A percentile compares a stretch with the other conserved stretches of the same genome.
Conservation (phyloP, 2,113 vertebrate species). For the Cairina moschata region DNA sequence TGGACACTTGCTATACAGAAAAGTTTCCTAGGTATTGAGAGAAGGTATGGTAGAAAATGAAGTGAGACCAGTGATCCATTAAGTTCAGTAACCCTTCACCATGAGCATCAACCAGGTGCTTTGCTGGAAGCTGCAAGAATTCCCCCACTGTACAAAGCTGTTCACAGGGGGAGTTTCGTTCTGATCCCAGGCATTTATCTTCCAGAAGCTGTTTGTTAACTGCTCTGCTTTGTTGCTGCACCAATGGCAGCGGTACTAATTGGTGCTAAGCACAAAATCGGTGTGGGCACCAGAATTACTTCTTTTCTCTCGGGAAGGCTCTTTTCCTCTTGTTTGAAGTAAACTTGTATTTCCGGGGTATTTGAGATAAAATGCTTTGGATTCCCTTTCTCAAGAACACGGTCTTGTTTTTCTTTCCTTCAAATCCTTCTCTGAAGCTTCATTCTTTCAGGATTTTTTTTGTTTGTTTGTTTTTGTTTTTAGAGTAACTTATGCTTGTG, state of each 20-base stretch:
- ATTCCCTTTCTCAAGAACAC: neutral
- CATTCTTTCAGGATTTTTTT: neutral
- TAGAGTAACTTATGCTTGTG: neutral
- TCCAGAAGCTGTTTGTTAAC: conserved; percentile 15
- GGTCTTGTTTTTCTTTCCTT: neutral
- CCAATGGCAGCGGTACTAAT: neutral
- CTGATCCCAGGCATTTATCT: neutral
- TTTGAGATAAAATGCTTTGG: neutral
- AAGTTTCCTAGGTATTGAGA: neutral
- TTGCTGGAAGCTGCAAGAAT: conserved; percentile 3
- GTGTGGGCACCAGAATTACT: neutral
- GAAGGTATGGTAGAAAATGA: neutral
- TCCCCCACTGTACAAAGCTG: neutral
- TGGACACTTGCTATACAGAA: neutral
- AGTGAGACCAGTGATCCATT: neutral
- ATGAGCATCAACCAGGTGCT: neutral
- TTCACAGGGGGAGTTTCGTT: neutral
- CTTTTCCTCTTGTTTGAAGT: neutral
- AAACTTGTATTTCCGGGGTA: neutral
- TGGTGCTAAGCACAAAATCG: neutral
- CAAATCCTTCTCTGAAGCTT: fast-evolving
- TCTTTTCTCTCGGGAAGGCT: neutral
- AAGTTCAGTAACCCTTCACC: neutral
- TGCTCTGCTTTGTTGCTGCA: neutral
- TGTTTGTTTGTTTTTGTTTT: no score